Evolutionary conservation across 2,888 invertebrate species (phyloP).

Genomic region (Altica lythri): DNA sequence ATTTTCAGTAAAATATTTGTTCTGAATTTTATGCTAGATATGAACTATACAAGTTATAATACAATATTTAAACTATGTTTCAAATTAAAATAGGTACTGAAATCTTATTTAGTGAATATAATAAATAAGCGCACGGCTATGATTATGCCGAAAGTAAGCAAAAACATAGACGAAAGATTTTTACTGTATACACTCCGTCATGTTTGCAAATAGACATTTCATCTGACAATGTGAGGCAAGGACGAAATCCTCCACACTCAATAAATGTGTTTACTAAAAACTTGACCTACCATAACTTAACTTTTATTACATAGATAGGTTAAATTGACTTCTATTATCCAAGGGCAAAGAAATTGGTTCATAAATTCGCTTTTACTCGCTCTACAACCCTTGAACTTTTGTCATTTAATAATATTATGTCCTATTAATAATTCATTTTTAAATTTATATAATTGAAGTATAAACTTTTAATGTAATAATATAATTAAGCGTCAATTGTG

Average conservation of each 20-base stretch:
- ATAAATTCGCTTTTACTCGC: constrained; percentile 14
- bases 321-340: constrained; percentile 27
- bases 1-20: no score
- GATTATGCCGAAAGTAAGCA: constrained; percentile 1
- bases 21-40: no score
- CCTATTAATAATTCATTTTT: no score
- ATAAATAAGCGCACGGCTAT: not conserved
- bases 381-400: no score
- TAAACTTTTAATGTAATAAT: no score
- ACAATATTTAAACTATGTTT: no score
- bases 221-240: constrained; percentile 26
- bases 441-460: no score
- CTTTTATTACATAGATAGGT: constrained; percentile 27
- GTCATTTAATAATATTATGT: no score
- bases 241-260: constrained; percentile 32
- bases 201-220: constrained; percentile 28
- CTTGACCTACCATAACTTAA: constrained; percentile 33
- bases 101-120: no score
- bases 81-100: no score
- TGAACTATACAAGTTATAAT: no score
- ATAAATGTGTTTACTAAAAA: constrained; percentile 33
- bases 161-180: constrained; percentile 1
- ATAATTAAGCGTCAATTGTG: no score
- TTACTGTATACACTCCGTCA: constrained; percentile 12
- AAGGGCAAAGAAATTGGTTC: constrained; percentile 26